These are phyloP conservation scores for Thunnus albacares DNA, from an alignment of 2,797 vertebrate species.

Conservation along the genomic window DNA sequence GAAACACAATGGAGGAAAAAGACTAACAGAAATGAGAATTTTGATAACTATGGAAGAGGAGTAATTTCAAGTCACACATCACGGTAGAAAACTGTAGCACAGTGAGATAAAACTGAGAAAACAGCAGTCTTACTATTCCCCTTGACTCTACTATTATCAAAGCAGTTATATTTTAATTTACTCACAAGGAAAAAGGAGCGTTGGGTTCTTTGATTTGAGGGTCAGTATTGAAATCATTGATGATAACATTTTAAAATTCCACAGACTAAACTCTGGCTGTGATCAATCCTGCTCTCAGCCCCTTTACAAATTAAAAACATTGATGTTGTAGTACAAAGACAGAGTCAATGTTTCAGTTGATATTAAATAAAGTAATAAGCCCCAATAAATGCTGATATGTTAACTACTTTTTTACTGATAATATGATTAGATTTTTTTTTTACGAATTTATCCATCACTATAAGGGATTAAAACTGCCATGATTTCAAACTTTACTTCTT, in stretches of 20 bases:
- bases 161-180: constrained; percentile 19
- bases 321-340: background rate
- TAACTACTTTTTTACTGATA: constrained; percentile 21
- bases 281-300: background rate
- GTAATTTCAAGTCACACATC: constrained; percentile 49
- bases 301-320: constrained; percentile 5
- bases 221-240: background rate
- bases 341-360: constrained; percentile 7
- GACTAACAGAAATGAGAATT: constrained; percentile 38
- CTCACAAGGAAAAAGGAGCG: background rate
- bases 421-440: constrained; percentile 20
- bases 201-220: constrained; percentile 31
- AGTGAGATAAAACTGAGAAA: constrained; percentile 27
- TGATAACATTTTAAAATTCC: background rate
- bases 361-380: background rate
- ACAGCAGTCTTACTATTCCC: background rate
- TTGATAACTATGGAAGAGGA: constrained; percentile 45
- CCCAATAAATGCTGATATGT: constrained; percentile 9
- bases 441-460: constrained; percentile 6
- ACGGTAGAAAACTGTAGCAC: background rate
- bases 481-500: constrained; percentile 27
- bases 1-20: constrained; percentile 28
- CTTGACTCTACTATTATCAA: constrained; percentile 32
- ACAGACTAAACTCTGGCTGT: background rate
- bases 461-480: constrained; percentile 3